A percentile compares a stretch with the other conserved stretches of the same genome.
phyloP scores from a whole-genome alignment of 2,113 vertebrate species.

The Daubentonia madagascariensis region DNA sequence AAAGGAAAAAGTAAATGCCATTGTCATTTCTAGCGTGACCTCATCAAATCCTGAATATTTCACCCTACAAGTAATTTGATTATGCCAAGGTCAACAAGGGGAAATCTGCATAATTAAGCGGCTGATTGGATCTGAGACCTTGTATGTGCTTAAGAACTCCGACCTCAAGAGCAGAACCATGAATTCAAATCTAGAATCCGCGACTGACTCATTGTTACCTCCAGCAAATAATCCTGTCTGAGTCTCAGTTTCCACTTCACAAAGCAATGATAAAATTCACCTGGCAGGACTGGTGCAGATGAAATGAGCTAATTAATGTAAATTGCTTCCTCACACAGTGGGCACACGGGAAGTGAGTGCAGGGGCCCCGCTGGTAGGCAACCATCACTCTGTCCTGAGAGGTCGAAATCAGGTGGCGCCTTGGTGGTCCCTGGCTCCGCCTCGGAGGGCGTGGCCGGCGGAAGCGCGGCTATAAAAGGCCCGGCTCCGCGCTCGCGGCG shows the following conservation, averaged over 20 bases:
- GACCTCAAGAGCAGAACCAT: not conserved
- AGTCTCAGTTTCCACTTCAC: not conserved
- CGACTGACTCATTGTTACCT: not conserved
- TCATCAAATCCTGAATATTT: too few relatives aligned
- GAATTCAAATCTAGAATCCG: not conserved
- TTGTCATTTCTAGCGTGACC: too few relatives aligned
- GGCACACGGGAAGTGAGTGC: not conserved
- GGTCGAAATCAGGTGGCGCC: fast-evolving
- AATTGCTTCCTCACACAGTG: not conserved
- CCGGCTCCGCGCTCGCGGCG: fast-evolving
- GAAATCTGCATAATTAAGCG: not conserved
- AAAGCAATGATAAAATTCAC: not conserved
- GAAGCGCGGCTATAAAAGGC: not conserved
- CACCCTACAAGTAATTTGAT: too few relatives aligned
- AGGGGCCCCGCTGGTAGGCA: not conserved
- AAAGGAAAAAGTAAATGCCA: too few relatives aligned
- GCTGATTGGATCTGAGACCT: not conserved
- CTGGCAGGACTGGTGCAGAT: not conserved
- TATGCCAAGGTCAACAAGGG: too few relatives aligned
- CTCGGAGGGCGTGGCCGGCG: not conserved
- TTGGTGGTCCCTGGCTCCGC: not conserved
- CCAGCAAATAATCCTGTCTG: not conserved
- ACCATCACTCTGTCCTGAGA: not conserved
- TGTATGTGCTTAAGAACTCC: not conserved
- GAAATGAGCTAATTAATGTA: not conserved